Conservation (phyloP, 2,888 invertebrate genomes). For the Lasioglossum oenotherae region DNA sequence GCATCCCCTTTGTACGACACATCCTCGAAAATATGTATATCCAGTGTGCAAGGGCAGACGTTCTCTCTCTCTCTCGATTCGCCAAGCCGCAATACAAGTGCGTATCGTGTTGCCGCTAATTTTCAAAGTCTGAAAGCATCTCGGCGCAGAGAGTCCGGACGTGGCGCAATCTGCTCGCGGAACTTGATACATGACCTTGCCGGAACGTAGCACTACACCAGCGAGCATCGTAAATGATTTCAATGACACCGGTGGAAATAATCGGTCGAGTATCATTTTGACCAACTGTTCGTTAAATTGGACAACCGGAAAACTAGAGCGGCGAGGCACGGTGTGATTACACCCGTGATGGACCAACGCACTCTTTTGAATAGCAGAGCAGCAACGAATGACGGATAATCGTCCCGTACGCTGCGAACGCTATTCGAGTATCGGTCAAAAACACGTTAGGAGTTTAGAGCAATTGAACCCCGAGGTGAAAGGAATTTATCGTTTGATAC, state of each 20-base stretch:
- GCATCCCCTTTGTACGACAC: constrained; percentile 29
- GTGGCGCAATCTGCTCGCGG: constrained; percentile 76
- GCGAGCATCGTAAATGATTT: constrained; percentile 70
- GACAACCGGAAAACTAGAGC: constrained; percentile 63
- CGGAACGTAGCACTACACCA: constrained; percentile 55
- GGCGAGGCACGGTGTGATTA: constrained; percentile 51
- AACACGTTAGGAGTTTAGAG: not conserved
- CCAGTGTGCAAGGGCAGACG: constrained; percentile 46
- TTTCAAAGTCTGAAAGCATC: constrained; percentile 72
- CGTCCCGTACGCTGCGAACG: not conserved
- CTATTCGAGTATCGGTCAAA: not conserved
- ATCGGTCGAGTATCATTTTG: constrained; percentile 66
- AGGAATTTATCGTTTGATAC: constrained; percentile 8
- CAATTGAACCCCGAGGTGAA: constrained; percentile 5
- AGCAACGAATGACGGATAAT: not conserved
- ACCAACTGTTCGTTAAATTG: constrained; percentile 61
- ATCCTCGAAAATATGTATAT: constrained; percentile 35
- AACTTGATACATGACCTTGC: constrained; percentile 83
- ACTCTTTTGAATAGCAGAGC: constrained; percentile 33
- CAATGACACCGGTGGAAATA: constrained; percentile 73
- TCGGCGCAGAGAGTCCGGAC: constrained; percentile 71
- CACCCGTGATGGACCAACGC: constrained; percentile 22
- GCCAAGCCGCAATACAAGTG: constrained; percentile 54
- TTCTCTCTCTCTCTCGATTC: constrained; percentile 57
- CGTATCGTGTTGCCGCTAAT: constrained; percentile 70